Conservation (phyloP, 2,113 vertebrate genomes). For the Sander lucioperca region DNA sequence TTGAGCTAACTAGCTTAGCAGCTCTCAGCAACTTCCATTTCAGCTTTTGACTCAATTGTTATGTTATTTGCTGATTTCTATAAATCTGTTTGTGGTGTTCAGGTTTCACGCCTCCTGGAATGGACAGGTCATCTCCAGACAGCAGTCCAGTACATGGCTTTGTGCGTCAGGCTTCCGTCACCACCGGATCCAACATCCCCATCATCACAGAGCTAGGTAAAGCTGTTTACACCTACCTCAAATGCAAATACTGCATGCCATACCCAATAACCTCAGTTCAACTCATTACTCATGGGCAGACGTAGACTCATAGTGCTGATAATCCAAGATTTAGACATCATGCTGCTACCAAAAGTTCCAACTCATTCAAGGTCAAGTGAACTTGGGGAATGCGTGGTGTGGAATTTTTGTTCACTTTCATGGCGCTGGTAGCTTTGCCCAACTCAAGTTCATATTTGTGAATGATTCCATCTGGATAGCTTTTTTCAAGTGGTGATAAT, state of each 20-base stretch:
- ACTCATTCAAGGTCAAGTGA: conserved; percentile 55
- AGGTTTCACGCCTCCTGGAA: conserved; percentile 99
- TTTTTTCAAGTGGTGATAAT: conserved; percentile 41
- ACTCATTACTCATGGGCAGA: conserved; percentile 58
- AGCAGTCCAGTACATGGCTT: conserved; percentile 98
- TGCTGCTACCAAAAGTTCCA: conserved; percentile 55
- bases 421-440: conserved; percentile 43
- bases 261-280: conserved; percentile 39
- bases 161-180: conserved; percentile 95
- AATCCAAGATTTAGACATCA: conserved; percentile 34
- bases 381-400: conserved; percentile 47
- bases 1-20: not conserved
- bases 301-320: conserved; percentile 32
- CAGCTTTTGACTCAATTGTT: not conserved
- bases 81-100: conserved; percentile 3
- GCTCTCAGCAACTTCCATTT: not conserved
- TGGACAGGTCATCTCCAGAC: conserved; percentile 98
- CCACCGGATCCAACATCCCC: conserved; percentile 97
- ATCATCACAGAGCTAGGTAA: conserved; percentile 99
- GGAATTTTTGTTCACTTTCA: conserved; percentile 54
- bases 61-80: conserved; percentile 1
- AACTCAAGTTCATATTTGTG: conserved; percentile 33
- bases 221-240: conserved; percentile 68
- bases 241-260: conserved; percentile 38
- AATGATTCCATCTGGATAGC: conserved; percentile 29